Evolutionary conservation across 1,140 invertebrate genomes (phyloP), one percentile per base, ranked within the genome.

Genomic region (Drosophila orena): DNA sequence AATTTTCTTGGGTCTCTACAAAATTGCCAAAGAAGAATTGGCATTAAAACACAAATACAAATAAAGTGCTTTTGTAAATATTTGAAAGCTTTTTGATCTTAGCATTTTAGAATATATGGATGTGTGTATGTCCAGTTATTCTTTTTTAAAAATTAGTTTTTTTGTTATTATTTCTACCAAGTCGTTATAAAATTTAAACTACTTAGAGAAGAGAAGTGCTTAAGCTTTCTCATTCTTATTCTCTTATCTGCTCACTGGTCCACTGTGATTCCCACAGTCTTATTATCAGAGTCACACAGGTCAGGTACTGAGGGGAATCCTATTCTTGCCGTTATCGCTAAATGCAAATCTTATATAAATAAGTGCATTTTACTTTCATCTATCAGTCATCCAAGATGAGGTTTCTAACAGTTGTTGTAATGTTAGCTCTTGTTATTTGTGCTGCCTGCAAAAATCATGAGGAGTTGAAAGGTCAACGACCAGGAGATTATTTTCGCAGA

Each of bases 391-490:
- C 4, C 7, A 80, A 79, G 35, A 84, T 84, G 81, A 62, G 79
- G 37, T 17, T 85, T 3, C 62, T 66, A 0, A 27, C 61, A 14
- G 12, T 71, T 1, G 30, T 80, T 30, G 15, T 69, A 11, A 52
- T 62, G n/a, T 2, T 85, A 14, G 27, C 75, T 7, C 17, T 86
- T 44, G 53, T 58, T 22, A 35, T 73, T n/a, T 73, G 58, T 14
- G 56, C 73, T 24, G 24, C 43, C 20, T 62, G 50, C 38, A 74
- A 54, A 0, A 74, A 74, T 53, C 71, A 74, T n/a, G 71, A 74
- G 30, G 58, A 74, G 7, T 64, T 30, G 50, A n/a, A 17, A 24
- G 58, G 27, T 40, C 53, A 47, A 27, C 73, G 47, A 14, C 50
- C 71, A 15, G n/a, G 58, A 2, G 57, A 73, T 10, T 73, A 52